phyloP scores from a whole-genome alignment of 2,113 vertebrate species.

The Acrocephalus kingi region DNA sequence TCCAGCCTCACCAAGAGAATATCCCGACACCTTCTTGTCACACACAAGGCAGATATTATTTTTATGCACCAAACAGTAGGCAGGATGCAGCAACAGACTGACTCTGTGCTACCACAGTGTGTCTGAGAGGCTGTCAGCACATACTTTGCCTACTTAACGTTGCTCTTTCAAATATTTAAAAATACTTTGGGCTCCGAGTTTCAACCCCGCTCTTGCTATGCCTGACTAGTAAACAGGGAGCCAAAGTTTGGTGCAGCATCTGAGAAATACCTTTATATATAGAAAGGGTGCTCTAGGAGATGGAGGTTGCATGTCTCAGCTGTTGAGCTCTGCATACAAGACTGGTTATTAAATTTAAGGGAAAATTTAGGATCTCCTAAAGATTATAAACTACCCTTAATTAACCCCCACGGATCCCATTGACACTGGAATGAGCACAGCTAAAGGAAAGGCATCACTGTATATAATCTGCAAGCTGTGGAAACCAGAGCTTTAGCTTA shows the following conservation, averaged over 20 bases:
- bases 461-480: background rate
- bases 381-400: constrained; percentile 40
- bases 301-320: background rate
- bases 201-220: constrained; percentile 20
- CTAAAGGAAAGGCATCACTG: background rate
- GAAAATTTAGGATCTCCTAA: constrained; percentile 40
- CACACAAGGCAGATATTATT: constrained; percentile 56
- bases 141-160: constrained; percentile 49
- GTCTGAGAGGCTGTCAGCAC: constrained; percentile 69
- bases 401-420: constrained; percentile 12
- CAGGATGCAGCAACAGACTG: constrained; percentile 64
- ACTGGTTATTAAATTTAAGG: background rate
- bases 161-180: constrained; percentile 53
- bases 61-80: constrained; percentile 49
- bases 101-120: constrained; percentile 47
- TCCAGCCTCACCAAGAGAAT: constrained; percentile 41
- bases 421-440: background rate
- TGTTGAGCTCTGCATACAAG: background rate
- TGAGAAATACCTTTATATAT: background rate
- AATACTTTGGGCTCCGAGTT: background rate
- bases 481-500: background rate
- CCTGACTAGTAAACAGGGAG: constrained; percentile 1
- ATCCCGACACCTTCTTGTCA: constrained; percentile 54
- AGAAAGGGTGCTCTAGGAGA: background rate
- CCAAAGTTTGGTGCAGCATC: background rate